These are phyloP conservation scores for Steinernema feltiae DNA, from an alignment of 1,140 invertebrate genomes.

Conservation along the genomic window DNA sequence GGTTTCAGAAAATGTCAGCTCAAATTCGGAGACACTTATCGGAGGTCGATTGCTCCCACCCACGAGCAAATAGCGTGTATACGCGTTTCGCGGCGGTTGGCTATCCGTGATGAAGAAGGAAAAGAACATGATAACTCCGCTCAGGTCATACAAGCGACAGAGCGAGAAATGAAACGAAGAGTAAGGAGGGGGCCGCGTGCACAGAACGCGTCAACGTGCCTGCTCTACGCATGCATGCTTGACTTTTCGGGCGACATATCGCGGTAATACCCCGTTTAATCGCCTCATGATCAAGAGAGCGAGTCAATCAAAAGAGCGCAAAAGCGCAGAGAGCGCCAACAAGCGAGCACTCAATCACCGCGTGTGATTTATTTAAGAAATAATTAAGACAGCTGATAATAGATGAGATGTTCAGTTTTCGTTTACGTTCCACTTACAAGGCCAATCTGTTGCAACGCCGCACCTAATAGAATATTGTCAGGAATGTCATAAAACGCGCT, in stretches of 20 bases:
- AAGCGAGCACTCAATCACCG: background rate
- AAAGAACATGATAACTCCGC: background rate
- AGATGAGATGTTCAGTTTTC: background rate
- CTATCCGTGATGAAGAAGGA: background rate
- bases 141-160: background rate
- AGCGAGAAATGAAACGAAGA: background rate
- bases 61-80: background rate
- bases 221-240: background rate
- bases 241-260: background rate
- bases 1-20: background rate
- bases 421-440: background rate
- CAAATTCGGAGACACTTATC: too few species aligned
- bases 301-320: background rate
- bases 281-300: background rate
- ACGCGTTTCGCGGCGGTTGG: background rate
- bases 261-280: background rate
- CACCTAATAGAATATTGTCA: background rate
- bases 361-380: background rate
- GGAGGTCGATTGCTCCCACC: background rate
- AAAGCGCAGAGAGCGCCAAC: too few species aligned
- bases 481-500: background rate
- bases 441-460: background rate
- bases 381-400: background rate
- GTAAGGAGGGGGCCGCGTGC: background rate
- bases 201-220: too few species aligned